A percentile compares a stretch with the other conserved stretches of the same genome.
Conservation (phyloP, 2,113 vertebrate genomes). For the Parotia lawesii region DNA sequence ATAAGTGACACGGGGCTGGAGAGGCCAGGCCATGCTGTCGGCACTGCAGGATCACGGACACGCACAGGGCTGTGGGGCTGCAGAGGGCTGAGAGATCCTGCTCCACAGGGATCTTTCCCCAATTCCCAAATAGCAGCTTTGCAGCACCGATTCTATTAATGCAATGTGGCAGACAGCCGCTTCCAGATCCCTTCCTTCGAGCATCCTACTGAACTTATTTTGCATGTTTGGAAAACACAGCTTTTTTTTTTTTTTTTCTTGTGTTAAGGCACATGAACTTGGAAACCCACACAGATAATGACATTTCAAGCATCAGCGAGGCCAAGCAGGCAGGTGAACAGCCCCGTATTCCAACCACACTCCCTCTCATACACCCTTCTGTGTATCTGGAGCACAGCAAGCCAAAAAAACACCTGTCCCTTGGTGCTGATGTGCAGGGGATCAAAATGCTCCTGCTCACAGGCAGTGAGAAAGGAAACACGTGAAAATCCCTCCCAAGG, state of each 20-base stretch:
- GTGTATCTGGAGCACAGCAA: neutral
- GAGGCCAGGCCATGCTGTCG: neutral
- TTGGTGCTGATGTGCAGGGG: rapidly evolving
- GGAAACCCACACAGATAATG: neutral
- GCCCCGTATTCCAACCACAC: rapidly evolving
- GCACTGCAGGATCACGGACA: rapidly evolving
- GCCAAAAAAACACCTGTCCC: neutral
- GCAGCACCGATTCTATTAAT: neutral
- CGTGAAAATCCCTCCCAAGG: neutral
- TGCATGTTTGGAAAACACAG: neutral
- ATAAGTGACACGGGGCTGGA: neutral
- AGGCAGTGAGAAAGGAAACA: neutral
- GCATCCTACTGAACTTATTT: conserved; percentile 8
- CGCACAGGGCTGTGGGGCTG: neutral
- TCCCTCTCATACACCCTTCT: rapidly evolving
- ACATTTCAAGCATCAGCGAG: neutral
- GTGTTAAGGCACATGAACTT: neutral
- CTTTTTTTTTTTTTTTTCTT: neutral
- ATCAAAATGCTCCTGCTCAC: neutral
- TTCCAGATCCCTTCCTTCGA: neutral
- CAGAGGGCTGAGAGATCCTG: rapidly evolving
- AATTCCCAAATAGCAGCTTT: rapidly evolving
- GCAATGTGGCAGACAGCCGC: neutral
- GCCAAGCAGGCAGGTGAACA: neutral
- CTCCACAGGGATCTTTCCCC: neutral